These are phyloP conservation scores for Acanthochromis polyacanthus DNA, from an alignment of 2,113 vertebrate species.

Conservation along the genomic window DNA sequence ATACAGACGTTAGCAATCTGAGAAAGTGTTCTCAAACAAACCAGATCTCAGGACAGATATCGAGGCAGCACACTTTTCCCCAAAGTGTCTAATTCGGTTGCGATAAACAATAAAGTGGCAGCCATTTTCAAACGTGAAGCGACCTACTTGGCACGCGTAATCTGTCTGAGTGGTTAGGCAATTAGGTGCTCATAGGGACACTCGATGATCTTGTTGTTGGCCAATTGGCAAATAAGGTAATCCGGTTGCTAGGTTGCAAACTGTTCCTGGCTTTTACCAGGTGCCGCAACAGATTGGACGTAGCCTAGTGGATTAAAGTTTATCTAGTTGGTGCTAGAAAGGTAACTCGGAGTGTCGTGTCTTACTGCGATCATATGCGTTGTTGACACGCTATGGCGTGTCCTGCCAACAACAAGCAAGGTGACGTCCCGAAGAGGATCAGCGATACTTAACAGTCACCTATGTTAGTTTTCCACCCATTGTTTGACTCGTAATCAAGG, in stretches of 20 bases:
- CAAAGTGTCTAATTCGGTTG: neutral
- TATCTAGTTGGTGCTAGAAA: constrained; percentile 69
- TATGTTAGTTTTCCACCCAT: constrained; percentile 35
- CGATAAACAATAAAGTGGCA: constrained; percentile 9
- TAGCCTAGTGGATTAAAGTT: constrained; percentile 66
- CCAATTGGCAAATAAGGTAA: constrained; percentile 79
- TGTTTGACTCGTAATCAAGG: constrained; percentile 22
- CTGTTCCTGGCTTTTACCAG: constrained; percentile 61
- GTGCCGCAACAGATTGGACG: constrained; percentile 75
- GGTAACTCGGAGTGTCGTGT: constrained; percentile 66
- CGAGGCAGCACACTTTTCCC: neutral
- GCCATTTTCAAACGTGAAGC: constrained; percentile 46
- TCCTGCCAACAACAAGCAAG: constrained; percentile 57
- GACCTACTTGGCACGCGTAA: constrained; percentile 66
- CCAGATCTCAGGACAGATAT: neutral
- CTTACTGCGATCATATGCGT: constrained; percentile 59
- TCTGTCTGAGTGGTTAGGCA: constrained; percentile 70
- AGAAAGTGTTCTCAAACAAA: neutral
- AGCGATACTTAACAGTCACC: constrained; percentile 52
- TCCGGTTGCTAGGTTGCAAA: constrained; percentile 80
- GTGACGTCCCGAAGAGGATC: constrained; percentile 62
- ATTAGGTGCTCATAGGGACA: constrained; percentile 66
- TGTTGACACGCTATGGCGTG: constrained; percentile 52
- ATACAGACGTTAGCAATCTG: neutral
- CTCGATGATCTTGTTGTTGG: constrained; percentile 77